Evolutionary conservation across 1,140 invertebrate species (phyloP).

Genomic region (Drosophila nikananu): DNA sequence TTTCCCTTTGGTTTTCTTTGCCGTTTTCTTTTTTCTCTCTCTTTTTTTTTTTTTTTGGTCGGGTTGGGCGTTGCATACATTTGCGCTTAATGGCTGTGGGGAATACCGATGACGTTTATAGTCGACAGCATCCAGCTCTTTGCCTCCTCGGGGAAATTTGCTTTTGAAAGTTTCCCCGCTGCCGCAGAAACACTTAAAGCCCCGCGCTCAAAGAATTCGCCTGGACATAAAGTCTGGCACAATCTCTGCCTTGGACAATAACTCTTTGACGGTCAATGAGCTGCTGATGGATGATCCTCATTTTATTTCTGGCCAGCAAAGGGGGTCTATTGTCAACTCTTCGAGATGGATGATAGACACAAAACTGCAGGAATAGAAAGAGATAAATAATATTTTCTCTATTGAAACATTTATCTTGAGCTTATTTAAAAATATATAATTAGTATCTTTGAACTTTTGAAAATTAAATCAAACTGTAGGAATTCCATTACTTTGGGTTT

Average conservation of each 20-base stretch:
- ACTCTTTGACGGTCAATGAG: conserved; percentile 68
- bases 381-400: not conserved
- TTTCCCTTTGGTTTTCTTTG: conserved; percentile 10
- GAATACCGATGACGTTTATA: conserved; percentile 83
- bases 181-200: conserved; percentile 68
- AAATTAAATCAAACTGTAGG: not conserved
- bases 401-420: not conserved
- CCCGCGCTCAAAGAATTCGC: conserved; percentile 24
- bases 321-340: conserved; percentile 22
- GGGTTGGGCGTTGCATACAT: conserved; percentile 77
- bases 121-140: conserved; percentile 59
- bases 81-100: conserved; percentile 83
- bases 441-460: not conserved
- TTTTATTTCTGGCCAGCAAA: conserved; percentile 11
- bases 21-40: not conserved
- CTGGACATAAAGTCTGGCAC: conserved; percentile 20
- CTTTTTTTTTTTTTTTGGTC: conserved; percentile 25
- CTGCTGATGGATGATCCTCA: conserved; percentile 63
- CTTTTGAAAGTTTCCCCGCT: conserved; percentile 69
- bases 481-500: not conserved
- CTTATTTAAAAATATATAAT: not conserved
- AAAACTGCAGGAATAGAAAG: not conserved
- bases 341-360: conserved; percentile 18
- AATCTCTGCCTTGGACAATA: conserved; percentile 62
- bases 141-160: conserved; percentile 78